Evolutionary conservation across 2,888 invertebrate genomes (phyloP).

Genomic region (Cistogaster globosa): DNA sequence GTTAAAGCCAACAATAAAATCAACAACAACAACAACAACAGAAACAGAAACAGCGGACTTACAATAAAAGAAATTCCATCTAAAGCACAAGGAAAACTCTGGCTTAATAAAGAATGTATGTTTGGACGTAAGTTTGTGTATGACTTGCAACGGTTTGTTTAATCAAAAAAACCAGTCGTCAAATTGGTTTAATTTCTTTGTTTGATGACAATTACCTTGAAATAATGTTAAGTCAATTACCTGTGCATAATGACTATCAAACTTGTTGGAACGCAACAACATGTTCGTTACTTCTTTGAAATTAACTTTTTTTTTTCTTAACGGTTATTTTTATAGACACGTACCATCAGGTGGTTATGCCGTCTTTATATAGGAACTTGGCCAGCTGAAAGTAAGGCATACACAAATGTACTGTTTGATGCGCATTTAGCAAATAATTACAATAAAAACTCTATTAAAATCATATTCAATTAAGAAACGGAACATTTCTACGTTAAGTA

Average conservation of each 20-base stretch:
- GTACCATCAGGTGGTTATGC: slow-evolving; percentile 60
- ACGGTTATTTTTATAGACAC: slow-evolving; percentile 62
- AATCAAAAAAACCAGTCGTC: neutral
- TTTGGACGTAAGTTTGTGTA: neutral
- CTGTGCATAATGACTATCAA: neutral
- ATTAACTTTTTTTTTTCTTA: slow-evolving; percentile 46
- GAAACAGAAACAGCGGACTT: slow-evolving; percentile 4
- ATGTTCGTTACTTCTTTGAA: slow-evolving; percentile 25
- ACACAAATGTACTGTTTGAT: slow-evolving; percentile 1
- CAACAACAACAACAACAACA: slow-evolving; percentile 21
- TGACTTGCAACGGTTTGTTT: slow-evolving; percentile 6
- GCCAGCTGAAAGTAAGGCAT: slow-evolving; percentile 52
- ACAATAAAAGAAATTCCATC: slow-evolving; percentile 32
- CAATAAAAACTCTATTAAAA: slow-evolving; percentile 55
- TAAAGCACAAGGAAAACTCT: slow-evolving; percentile 20
- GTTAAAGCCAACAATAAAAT: slow-evolving; percentile 27
- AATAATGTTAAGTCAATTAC: slow-evolving; percentile 1
- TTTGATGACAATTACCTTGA: slow-evolving; percentile 42
- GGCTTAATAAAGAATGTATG: slow-evolving; percentile 13
- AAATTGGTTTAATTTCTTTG: slow-evolving; percentile 40
- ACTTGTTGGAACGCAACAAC: slow-evolving; percentile 29
- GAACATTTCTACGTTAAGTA: slow-evolving; percentile 64
- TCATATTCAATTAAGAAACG: slow-evolving; percentile 62
- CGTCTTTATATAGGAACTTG: slow-evolving; percentile 51
- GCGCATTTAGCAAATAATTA: neutral